Evolutionary conservation across 2,113 vertebrate species (phyloP).

Genomic region (human): GRCh38 chr7:16995501-16996000

Average conservation of each 20-base stretch:
- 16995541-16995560: background rate
- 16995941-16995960: no score
- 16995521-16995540: background rate
- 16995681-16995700: background rate
- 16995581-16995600: background rate
- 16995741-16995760: background rate
- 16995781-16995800: background rate
- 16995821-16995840: no score
- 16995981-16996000: no score
- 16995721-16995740: background rate
- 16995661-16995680: background rate
- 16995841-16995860: no score
- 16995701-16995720: background rate
- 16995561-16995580: background rate
- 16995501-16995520: background rate
- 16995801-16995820: no score
- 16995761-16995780: background rate
- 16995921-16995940: no score
- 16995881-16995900: no score
- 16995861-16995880: no score
- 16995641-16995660: background rate
- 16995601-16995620: background rate
- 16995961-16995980: no score
- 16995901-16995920: no score
- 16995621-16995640: background rate